phyloP scores from a whole-genome alignment of 2,888 invertebrate species.

The Sphaerophoria rueppellii region DNA sequence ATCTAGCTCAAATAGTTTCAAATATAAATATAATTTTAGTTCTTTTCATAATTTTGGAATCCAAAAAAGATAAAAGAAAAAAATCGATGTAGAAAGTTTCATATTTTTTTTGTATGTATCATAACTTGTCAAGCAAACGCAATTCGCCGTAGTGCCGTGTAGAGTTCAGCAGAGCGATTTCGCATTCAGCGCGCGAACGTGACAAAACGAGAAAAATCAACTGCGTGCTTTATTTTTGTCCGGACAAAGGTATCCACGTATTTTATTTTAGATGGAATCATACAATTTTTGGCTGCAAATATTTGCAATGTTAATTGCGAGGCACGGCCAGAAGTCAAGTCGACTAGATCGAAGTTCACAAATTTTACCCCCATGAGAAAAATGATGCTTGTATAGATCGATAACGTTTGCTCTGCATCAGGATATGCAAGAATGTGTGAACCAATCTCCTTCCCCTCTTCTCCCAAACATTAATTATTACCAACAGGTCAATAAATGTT shows the following conservation, averaged over 20 bases:
- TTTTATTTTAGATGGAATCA: slow-evolving; percentile 16
- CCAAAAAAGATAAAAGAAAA: slow-evolving; percentile 33
- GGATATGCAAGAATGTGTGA: slow-evolving; percentile 43
- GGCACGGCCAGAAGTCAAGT: neutral
- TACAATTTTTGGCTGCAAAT: slow-evolving; percentile 45
- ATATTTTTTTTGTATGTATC: no score
- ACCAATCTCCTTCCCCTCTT: slow-evolving; percentile 56
- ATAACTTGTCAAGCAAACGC: neutral
- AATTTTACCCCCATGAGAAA: slow-evolving; percentile 28
- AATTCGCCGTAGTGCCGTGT: slow-evolving; percentile 60
- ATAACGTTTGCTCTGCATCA: no score
- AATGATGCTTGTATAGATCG: slow-evolving; percentile 37
- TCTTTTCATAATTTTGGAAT: slow-evolving; percentile 57
- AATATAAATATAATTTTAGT: slow-evolving; percentile 33
- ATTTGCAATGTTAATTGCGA: neutral
- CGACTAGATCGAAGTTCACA: slow-evolving; percentile 32
- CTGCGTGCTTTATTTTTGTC: slow-evolving; percentile 38
- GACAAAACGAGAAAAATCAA: slow-evolving; percentile 5
- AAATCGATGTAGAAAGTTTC: slow-evolving; percentile 2
- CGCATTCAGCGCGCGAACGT: slow-evolving; percentile 61
- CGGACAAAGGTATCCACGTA: slow-evolving; percentile 34
- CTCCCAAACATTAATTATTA: slow-evolving; percentile 30
- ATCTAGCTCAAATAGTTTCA: slow-evolving; percentile 67
- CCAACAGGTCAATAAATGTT: neutral
- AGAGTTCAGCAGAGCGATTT: slow-evolving; percentile 42